Percentiles rank a stretch among this genome's conserved stretches.
Conservation (phyloP, 1,140 invertebrate species). For the Anoplophora glabripennis region DNA sequence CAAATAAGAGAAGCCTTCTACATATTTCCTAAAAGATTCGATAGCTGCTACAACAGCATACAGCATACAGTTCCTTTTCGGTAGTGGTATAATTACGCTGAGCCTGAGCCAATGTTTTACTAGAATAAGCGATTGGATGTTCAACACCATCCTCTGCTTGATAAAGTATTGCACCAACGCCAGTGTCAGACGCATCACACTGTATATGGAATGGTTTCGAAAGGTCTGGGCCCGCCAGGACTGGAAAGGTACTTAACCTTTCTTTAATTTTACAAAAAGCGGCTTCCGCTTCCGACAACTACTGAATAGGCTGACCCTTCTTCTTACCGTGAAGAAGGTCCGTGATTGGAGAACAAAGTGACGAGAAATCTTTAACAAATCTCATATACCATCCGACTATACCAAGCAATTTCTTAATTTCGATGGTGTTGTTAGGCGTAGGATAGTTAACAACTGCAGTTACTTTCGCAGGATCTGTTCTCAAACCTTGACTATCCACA, state of each 20-base stretch:
- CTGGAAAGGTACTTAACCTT: conserved; percentile 19
- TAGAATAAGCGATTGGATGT: conserved; percentile 52
- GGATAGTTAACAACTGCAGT: too few species aligned
- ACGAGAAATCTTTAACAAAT: too few species aligned
- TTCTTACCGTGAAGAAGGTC: too few species aligned
- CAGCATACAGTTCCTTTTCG: conserved; percentile 18
- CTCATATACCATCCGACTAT: too few species aligned
- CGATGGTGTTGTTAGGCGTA: too few species aligned
- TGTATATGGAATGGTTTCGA: conserved; percentile 39
- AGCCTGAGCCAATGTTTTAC: conserved; percentile 42
- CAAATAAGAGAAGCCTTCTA: conserved; percentile 45
- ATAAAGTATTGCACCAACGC: conserved; percentile 41
- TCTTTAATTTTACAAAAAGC: conserved; percentile 4
- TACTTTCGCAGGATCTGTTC: too few species aligned
- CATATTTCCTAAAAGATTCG: conserved; percentile 19
- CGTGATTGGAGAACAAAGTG: too few species aligned
- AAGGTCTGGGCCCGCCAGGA: too few species aligned
- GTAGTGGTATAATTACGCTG: conserved; percentile 14
- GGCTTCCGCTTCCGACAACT: conserved; percentile 1
- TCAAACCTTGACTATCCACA: too few species aligned
- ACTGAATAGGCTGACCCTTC: not conserved
- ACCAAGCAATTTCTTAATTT: too few species aligned
- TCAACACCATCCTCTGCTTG: conserved; percentile 35
- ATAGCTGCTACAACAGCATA: conserved; percentile 13
- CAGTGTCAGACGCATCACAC: conserved; percentile 25